phyloP scores from a whole-genome alignment of 2,888 invertebrate species.

The Imbricaverruca yamaguchii region DNA sequence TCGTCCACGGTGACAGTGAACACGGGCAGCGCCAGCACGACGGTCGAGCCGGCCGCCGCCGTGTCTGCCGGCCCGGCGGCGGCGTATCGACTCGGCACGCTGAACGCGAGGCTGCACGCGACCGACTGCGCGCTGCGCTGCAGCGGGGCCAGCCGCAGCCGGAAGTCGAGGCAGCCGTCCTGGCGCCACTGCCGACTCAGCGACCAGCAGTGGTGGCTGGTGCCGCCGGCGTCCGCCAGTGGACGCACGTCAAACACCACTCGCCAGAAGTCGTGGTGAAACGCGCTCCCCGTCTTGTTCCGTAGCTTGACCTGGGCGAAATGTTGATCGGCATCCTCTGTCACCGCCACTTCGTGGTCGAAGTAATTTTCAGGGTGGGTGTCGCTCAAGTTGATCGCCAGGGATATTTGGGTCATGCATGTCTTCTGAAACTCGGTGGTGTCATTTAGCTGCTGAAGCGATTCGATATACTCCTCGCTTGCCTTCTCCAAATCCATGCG shows the following conservation, averaged over 20 bases:
- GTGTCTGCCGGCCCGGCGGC: neutral
- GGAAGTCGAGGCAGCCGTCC: neutral
- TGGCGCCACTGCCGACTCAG: neutral
- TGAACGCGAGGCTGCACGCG: neutral
- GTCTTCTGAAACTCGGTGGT: conserved; percentile 1
- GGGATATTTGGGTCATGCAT: neutral
- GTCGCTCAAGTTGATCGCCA: neutral
- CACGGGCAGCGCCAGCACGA: neutral
- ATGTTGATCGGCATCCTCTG: neutral
- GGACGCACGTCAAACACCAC: neutral
- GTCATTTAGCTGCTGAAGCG: neutral
- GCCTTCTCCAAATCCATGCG: neutral
- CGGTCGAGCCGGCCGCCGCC: neutral
- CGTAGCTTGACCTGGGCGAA: neutral
- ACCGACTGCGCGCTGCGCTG: neutral
- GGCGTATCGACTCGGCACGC: neutral
- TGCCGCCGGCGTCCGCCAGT: neutral
- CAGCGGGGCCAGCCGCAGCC: neutral
- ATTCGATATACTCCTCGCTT: neutral
- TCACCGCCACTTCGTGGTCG: neutral
- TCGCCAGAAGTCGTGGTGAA: neutral
- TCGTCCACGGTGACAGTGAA: neutral
- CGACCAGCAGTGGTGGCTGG: neutral
- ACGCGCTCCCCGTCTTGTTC: neutral
- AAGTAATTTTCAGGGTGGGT: neutral